Evolutionary conservation across 2,888 invertebrate genomes (phyloP), one percentile per base, ranked within the genome.

Genomic region (Temnothorax unifasciatus): DNA sequence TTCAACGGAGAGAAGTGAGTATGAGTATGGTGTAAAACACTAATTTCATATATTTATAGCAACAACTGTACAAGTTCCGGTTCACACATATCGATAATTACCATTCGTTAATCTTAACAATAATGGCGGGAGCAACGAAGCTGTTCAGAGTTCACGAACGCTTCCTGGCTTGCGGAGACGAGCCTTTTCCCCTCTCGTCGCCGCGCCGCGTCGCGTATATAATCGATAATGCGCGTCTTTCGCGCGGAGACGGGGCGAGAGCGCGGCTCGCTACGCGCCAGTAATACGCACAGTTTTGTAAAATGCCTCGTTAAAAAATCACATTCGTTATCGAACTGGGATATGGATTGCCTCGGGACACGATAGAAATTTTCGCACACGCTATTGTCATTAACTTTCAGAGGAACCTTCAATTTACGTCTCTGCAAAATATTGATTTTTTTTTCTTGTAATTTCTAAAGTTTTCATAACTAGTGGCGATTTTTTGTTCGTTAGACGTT

Each of bases 1-100:
- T 50, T 73, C 25, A 50, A 85, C 74, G 88, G 84, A 85, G 68
- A 90, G 69, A 74, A 73, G 74, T 90, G 85, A 90, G 89, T 89
- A 86, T 86, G 82, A 88, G 85, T 92, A 87, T 92, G 91, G 93
- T 94, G 93, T 94, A 94, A 94, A 94, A 94, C 94, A 94, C 94
- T 94, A 94, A 94, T 94, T 93, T 93, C 90, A 93, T 94, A 94
- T 94, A 94, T 94, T 94, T 93, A 93, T 94, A 94, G 94, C 94
- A 94, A 94, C 94, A 94, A 94, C 94, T 94, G 94, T 94, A 94
- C 94, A 94, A 93, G 93, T 92, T 94, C 90, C 93, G 92, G 91
- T 93, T 77, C 94, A 93, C 93, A 93, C 93, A 92, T 92, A 92
- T 92, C 93, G 90, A 93, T 92, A 85, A 81, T 85, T 82, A 85